These are phyloP conservation scores for Luperina nickerlii DNA, from an alignment of 2,888 invertebrate species.

Conservation along the genomic window DNA sequence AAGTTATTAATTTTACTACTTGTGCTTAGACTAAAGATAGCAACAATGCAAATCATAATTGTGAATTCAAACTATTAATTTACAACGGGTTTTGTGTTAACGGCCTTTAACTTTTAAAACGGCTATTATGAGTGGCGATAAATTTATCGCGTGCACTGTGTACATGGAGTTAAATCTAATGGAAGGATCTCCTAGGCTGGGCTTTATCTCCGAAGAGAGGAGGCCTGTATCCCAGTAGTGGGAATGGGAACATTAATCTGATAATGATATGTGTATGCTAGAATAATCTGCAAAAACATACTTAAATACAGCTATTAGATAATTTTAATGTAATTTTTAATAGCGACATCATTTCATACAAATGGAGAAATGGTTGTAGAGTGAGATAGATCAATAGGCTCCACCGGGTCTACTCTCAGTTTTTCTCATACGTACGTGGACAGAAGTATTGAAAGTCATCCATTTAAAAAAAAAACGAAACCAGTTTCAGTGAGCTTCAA, in stretches of 20 bases:
- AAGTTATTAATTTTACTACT: not conserved
- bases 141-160: constrained; percentile 70
- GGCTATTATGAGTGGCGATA: constrained; percentile 78
- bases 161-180: constrained; percentile 50
- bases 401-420: not conserved
- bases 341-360: not conserved
- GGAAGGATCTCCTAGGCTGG: constrained; percentile 17
- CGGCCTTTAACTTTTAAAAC: constrained; percentile 76
- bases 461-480: not conserved
- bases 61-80: constrained; percentile 57
- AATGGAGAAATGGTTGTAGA: not conserved
- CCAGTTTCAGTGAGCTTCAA: not conserved
- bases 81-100: constrained; percentile 70
- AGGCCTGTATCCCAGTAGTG: not conserved
- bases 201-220: not conserved
- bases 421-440: no score
- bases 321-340: not conserved
- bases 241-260: not conserved
- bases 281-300: constrained; percentile 22
- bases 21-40: not conserved
- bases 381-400: not conserved
- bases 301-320: not conserved
- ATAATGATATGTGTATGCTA: not conserved
- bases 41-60: constrained; percentile 39
- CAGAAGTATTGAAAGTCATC: not conserved